phyloP scores from a whole-genome alignment of 2,888 invertebrate genomes.

The Prosapia bicincta region DNA sequence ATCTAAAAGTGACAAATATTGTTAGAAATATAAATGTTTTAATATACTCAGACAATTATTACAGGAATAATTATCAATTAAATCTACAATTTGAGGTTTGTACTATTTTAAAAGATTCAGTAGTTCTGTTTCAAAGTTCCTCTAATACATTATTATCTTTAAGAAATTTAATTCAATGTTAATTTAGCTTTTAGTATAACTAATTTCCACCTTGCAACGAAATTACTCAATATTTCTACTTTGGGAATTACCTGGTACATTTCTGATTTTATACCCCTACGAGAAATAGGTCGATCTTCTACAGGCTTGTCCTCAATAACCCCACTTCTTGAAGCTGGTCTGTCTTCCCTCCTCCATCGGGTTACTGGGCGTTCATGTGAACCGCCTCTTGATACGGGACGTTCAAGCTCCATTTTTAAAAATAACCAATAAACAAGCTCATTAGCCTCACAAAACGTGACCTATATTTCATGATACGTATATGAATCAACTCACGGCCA shows the following conservation, averaged over 20 bases:
- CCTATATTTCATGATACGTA: neutral
- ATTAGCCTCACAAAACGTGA: neutral
- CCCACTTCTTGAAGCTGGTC: constrained; percentile 27
- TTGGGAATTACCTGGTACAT: constrained; percentile 15
- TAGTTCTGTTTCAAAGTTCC: too few species aligned
- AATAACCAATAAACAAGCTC: neutral
- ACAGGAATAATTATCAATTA: too few species aligned
- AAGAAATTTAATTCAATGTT: too few species aligned
- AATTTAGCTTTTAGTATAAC: too few species aligned
- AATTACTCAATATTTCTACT: too few species aligned
- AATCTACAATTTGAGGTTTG: too few species aligned
- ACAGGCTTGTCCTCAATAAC: constrained; percentile 18
- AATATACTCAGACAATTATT: too few species aligned
- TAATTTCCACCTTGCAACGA: too few species aligned
- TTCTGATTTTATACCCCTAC: constrained; percentile 31
- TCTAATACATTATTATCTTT: too few species aligned
- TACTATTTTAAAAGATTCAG: too few species aligned
- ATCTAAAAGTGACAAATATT: too few species aligned
- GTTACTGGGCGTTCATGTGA: constrained; percentile 34
- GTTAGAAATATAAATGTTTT: too few species aligned
- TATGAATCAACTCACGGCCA: neutral
- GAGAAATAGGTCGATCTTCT: constrained; percentile 31
- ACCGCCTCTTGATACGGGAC: constrained; percentile 26
- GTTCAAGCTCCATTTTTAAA: constrained; percentile 31
- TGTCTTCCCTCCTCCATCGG: constrained; percentile 34